Conservation (phyloP, 2,888 invertebrate species). For the Coelinius sp. region DNA sequence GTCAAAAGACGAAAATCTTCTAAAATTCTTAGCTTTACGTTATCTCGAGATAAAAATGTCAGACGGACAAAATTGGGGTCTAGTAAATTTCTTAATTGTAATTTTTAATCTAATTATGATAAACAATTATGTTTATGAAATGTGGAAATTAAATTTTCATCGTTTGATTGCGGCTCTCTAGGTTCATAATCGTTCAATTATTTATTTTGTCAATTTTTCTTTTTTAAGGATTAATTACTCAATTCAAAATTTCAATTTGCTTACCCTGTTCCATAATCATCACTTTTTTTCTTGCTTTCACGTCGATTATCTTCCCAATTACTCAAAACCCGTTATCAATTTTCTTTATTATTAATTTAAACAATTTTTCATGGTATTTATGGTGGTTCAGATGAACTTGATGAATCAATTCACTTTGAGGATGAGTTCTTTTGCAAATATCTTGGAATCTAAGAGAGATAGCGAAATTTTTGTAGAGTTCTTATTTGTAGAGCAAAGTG, state of each 20-base stretch:
- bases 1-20: not conserved
- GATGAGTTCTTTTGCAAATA: too few relatives aligned
- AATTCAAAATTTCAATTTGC: constrained; percentile 4
- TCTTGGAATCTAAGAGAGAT: too few relatives aligned
- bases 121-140: not conserved
- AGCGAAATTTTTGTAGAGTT: too few relatives aligned
- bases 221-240: not conserved
- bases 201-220: not conserved
- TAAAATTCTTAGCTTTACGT: not conserved
- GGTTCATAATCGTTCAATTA: not conserved
- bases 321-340: not conserved
- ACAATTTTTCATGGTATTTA: too few relatives aligned
- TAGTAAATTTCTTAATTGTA: not conserved
- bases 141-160: not conserved
- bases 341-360: not conserved
- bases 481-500: too few relatives aligned
- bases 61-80: not conserved
- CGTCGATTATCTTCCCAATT: not conserved
- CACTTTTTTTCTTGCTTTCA: not conserved
- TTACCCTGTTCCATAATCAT: constrained; percentile 1
- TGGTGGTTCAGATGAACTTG: too few relatives aligned
- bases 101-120: not conserved
- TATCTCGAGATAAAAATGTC: constrained; percentile 1
- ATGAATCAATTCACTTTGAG: too few relatives aligned
- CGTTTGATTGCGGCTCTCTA: not conserved